Base-by-base conservation (phyloP, 2,113 vertebrate genomes). In the Periophthalmus modestus region DNA sequence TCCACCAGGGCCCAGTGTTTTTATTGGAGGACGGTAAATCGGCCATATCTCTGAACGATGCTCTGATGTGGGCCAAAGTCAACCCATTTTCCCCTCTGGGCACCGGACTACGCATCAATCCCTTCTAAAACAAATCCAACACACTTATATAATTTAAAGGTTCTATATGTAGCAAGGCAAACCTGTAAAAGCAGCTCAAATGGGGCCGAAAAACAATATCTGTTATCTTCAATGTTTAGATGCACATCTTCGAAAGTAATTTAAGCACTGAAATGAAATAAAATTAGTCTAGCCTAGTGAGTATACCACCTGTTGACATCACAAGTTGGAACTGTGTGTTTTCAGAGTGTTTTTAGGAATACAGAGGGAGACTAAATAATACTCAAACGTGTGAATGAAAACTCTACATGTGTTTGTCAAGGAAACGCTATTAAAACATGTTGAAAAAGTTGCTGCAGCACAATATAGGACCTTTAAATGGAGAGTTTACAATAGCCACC, bases 41-140 rank as follows among this genome's bases (percentile, higher is more conserved):
- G 0, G 90, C 95, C 0, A 90, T 99, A 88, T 97, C 98, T 1
- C 87, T 98, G 69, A 99, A 98, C 7, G 97, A 98, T 69, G 98
- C 97, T 58, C 83, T 99, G 77, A 99, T 99, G 97, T 99, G 98
- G 98, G 96, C 97, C 34, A 99, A 99, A 83, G 98, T 98, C 77
- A 99, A 99, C 85, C 96, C 97, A 4, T 99, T 98, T 86, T 99
- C 98, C 67, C 97, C 98, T 0, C 89, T 99, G 80, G 98, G 98
- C 73, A 99, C 98, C 18, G 98, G 98, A 78, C 88, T 98, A 77
- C 95, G 96, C 66, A 94, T 99, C 72, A 98, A 97, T 87, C 97
- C 98, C n/a, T 99, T 99, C 91, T 99, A 91, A 96, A 67, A 14
- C 73, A 2, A 21, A 13, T 15, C 18, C 16, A 5, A 23, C 2